Evolutionary conservation across 1,140 invertebrate genomes (phyloP).

Genomic region (Contarinia nasturtii): DNA sequence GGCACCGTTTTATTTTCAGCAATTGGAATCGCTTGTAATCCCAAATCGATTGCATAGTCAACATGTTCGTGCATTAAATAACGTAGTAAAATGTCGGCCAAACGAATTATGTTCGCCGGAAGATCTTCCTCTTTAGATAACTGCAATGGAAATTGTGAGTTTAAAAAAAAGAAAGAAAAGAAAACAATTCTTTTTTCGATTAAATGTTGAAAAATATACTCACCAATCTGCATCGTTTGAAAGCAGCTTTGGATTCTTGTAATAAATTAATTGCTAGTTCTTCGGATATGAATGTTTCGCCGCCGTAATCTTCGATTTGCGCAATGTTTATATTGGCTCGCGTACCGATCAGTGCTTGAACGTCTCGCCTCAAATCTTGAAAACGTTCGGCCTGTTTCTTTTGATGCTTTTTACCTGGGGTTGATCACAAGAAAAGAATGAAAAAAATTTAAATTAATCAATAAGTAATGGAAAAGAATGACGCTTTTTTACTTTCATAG

Average conservation of each 20-base stretch:
- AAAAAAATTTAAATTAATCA: too few relatives aligned
- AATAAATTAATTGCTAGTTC: conserved; percentile 86
- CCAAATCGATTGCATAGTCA: conserved; percentile 89
- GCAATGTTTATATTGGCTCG: conserved; percentile 85
- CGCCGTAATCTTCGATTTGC: conserved; percentile 86
- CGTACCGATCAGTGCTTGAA: conserved; percentile 83
- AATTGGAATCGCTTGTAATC: conserved; percentile 75
- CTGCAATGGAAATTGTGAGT: conserved; percentile 25
- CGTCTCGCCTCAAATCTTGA: conserved; percentile 76
- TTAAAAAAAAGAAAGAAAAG: conserved; percentile 5
- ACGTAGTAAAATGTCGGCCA: conserved; percentile 75
- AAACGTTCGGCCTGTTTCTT: conserved; percentile 72
- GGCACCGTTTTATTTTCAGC: conserved; percentile 68
- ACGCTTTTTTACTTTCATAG: conserved; percentile 83
- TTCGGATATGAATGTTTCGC: conserved; percentile 93
- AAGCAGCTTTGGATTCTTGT: conserved; percentile 79
- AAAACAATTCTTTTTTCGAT: not conserved
- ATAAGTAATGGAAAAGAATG: too few relatives aligned
- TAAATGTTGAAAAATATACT: conserved; percentile 12
- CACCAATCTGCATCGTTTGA: conserved; percentile 70
- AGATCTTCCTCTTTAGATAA: conserved; percentile 66
- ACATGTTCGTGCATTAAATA: conserved; percentile 83
- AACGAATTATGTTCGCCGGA: conserved; percentile 56
- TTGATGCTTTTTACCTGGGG: conserved; percentile 76
- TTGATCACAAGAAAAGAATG: too few relatives aligned